Percentiles rank a stretch among this genome's conserved stretches.
Evolutionary conservation across 2,888 invertebrate species (phyloP).

Genomic region (Cataglyphis cursor): DNA sequence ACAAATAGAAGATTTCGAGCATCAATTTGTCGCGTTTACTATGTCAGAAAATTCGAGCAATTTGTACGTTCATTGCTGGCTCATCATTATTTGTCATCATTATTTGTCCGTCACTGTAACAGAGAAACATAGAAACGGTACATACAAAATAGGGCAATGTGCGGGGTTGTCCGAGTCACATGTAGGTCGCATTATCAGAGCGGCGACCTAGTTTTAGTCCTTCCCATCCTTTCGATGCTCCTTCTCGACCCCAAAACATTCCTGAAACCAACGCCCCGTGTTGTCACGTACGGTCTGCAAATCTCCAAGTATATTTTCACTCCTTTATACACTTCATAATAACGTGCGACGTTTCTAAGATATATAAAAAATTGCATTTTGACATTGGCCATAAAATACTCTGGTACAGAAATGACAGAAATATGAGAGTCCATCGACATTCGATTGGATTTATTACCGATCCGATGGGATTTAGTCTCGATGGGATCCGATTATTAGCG

Average conservation of each 20-base stretch:
- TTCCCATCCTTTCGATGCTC: constrained; percentile 41
- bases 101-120: constrained; percentile 61
- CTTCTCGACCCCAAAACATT: constrained; percentile 62
- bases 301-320: constrained; percentile 67
- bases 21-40: neutral
- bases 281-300: constrained; percentile 51
- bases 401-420: neutral
- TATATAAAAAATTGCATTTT: constrained; percentile 12
- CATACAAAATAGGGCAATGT: constrained; percentile 29
- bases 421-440: neutral
- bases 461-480: neutral
- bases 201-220: constrained; percentile 81
- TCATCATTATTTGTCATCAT: constrained; percentile 12
- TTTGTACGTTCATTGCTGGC: neutral
- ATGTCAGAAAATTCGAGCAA: neutral
- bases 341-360: neutral
- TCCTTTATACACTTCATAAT: neutral
- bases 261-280: constrained; percentile 61
- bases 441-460: constrained; percentile 33
- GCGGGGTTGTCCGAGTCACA: constrained; percentile 69
- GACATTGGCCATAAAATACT: constrained; percentile 1
- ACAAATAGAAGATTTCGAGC: neutral
- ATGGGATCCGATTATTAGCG: neutral
- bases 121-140: constrained; percentile 54
- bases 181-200: constrained; percentile 84